phyloP scores from a whole-genome alignment of 92 coral and sea anemone genomes.

The Desmophyllum pertusum region DNA sequence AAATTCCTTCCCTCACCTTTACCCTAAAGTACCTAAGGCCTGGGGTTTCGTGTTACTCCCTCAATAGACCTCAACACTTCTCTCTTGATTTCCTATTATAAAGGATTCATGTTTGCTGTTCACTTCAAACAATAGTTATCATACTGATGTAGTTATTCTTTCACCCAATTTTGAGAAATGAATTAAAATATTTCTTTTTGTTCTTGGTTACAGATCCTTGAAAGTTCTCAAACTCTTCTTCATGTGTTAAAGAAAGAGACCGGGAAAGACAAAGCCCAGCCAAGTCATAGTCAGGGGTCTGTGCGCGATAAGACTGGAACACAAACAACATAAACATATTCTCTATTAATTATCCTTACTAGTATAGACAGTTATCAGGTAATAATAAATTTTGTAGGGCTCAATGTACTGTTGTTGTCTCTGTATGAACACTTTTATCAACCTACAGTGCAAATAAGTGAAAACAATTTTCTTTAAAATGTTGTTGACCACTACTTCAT shows the following conservation, averaged over 20 bases:
- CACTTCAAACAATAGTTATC: too few species aligned
- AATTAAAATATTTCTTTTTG: neutral
- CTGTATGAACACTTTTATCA: neutral
- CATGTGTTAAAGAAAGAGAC: slow-evolving; percentile 96
- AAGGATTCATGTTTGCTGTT: too few species aligned
- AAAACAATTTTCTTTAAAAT: neutral
- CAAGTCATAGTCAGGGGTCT: slow-evolving; percentile 75
- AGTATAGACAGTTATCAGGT: too few species aligned
- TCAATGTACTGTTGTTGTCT: neutral
- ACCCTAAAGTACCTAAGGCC: too few species aligned
- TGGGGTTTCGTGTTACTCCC: too few species aligned
- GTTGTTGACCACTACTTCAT: neutral
- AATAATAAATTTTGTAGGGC: neutral
- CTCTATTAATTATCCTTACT: neutral
- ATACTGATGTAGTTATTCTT: neutral
- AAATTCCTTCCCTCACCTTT: too few species aligned
- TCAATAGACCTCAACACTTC: too few species aligned
- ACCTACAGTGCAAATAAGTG: neutral
- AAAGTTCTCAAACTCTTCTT: slow-evolving; percentile 97
- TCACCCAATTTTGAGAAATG: too few species aligned
- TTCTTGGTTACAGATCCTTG: slow-evolving; percentile 74
- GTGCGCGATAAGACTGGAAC: slow-evolving; percentile 71
- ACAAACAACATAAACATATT: slow-evolving; percentile 53
- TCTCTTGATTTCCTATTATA: too few species aligned
- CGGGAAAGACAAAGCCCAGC: slow-evolving; percentile 81